phyloP scores from a whole-genome alignment of 1,140 invertebrate species.

The Aphaenogaster ashmeadi region DNA sequence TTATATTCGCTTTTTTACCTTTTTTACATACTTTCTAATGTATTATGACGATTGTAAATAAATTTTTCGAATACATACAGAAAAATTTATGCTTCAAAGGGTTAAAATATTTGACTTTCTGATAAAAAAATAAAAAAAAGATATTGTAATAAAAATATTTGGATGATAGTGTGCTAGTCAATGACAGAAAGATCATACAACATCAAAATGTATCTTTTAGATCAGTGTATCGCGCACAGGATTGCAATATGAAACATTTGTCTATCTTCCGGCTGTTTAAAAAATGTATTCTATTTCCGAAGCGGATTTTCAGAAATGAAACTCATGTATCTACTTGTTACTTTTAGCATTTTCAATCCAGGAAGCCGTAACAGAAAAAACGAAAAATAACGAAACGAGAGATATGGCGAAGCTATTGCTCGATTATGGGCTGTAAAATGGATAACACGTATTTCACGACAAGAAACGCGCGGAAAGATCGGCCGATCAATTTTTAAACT shows the following conservation, averaged over 20 bases:
- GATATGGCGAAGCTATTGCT: slow-evolving; percentile 11
- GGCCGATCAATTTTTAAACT: slow-evolving; percentile 17
- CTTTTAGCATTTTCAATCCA: slow-evolving; percentile 7
- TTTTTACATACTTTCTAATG: no score
- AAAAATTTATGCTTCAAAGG: no score
- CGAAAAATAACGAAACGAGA: slow-evolving; percentile 55
- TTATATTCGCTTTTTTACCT: no score
- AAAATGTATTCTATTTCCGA: slow-evolving; percentile 34
- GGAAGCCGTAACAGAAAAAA: neutral
- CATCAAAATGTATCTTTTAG: neutral
- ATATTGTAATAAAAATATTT: neutral
- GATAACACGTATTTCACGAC: slow-evolving; percentile 49
- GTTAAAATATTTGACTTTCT: neutral
- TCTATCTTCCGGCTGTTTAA: neutral
- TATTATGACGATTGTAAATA: no score
- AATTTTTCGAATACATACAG: no score
- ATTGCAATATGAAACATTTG: neutral
- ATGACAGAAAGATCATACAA: neutral
- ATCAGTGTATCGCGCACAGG: neutral
- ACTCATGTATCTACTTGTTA: slow-evolving; percentile 5
- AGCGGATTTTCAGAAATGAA: neutral
- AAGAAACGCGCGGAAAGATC: neutral
- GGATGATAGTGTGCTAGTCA: neutral
- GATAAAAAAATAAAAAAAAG: neutral
- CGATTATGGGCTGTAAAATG: slow-evolving; percentile 53